Conservation (phyloP, 2,113 vertebrate genomes). For the Pollimyrus isidori region DNA sequence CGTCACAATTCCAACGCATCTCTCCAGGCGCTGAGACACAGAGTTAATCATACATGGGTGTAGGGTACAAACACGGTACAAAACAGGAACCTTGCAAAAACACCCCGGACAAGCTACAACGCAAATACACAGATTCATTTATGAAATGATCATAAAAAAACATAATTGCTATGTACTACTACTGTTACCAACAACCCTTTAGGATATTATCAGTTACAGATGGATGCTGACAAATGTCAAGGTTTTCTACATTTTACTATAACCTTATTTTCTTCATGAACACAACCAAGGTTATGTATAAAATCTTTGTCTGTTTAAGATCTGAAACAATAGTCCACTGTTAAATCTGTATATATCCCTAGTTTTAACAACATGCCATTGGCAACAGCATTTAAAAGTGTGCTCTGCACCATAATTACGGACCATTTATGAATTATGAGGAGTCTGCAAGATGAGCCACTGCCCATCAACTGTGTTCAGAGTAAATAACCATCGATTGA, state of each 20-base stretch:
- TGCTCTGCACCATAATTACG: background rate
- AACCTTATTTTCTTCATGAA: background rate
- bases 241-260: background rate
- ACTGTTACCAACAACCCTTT: background rate
- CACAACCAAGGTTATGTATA: background rate
- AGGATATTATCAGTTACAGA: background rate
- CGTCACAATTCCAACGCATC: constrained; percentile 74
- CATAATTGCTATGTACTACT: background rate
- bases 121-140: background rate
- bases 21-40: constrained; percentile 70
- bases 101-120: background rate
- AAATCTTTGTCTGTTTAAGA: background rate
- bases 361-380: background rate
- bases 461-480: background rate
- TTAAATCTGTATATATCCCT: background rate
- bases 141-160: background rate
- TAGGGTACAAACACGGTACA: background rate
- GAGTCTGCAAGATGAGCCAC: background rate
- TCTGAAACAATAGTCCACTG: background rate
- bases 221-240: background rate
- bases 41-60: background rate
- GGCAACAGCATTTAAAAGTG: background rate
- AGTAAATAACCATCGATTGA: background rate
- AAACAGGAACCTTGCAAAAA: background rate
- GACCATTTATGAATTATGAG: background rate